Evolutionary conservation across 2,888 invertebrate species (phyloP), one percentile per base, ranked within the genome.

Genomic region (Dolichomitus sp.): DNA sequence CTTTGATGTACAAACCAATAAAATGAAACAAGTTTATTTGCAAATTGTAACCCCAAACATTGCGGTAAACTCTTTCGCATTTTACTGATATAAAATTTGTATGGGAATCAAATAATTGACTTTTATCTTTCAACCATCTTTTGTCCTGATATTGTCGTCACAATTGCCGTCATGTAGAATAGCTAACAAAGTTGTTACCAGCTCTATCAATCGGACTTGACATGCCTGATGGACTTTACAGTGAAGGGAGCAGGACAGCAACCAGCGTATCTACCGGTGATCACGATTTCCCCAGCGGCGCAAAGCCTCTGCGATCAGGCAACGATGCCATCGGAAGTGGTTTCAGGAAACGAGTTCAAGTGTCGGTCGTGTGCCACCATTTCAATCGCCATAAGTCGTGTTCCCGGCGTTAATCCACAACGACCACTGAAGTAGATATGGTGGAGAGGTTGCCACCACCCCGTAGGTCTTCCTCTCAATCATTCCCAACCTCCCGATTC

Each of bases 291-390:
- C 14, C 45, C 40, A 14, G 40, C 45, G 45, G 23, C 5, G 14
- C 14, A 27, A 14, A 61, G 17, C n/a, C 9, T 19, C 37, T 14
- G 42, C 27, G 65, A 45, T 65, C 19, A 19, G 19, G 6, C 37
- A 42, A 2, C 42, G 14, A 27, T 11, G 23, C 33, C 61, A 48
- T 33, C 59, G 45, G 59, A 72, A 59, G 72, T 61, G 59, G 61
- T 33, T 9, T 14, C 23, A 50, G 48, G n/a, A 66, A 79, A 57
- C 17, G 48, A 27, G 27, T 52, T 65, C 1, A 33, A 63, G 68
- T 45, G 14, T 17, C 61, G 52, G 77, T 77, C 72, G 69, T 74
- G 63, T 57, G 74, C 68, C 84, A 72, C 52, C 73, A n/a, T 78
- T 74, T 69, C 59, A 30, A 76, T 78, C 59, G 66, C 33, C 42